Percentiles rank a stretch among this genome's conserved stretches.
phyloP scores from a whole-genome alignment of 1,140 invertebrate genomes.

The Pogonognathellus flavescens region DNA sequence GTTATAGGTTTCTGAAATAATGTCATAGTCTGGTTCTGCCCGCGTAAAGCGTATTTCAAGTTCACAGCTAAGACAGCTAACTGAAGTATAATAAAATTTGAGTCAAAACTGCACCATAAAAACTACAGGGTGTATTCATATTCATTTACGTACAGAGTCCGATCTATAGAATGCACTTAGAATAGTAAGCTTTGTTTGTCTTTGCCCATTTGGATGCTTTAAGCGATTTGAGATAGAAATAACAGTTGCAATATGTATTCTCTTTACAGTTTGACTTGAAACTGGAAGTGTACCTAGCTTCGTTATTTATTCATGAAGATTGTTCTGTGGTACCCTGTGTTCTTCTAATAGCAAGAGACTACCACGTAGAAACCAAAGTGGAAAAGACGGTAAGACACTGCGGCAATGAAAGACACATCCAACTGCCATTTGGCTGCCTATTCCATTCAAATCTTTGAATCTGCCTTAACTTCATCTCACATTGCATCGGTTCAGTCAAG shows the following conservation, averaged over 20 bases:
- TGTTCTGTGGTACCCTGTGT: conserved; percentile 23
- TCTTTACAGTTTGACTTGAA: too few relatives aligned
- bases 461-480: neutral
- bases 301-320: neutral
- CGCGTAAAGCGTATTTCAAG: conserved; percentile 1
- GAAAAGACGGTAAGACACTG: conserved; percentile 33
- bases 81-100: neutral
- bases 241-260: too few relatives aligned
- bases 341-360: neutral
- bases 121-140: conserved; percentile 8
- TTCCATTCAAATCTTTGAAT: neutral
- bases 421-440: conserved; percentile 7
- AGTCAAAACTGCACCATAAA: neutral
- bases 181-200: too few relatives aligned
- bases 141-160: neutral
- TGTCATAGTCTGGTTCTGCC: too few relatives aligned
- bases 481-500: neutral
- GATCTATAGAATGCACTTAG: too few relatives aligned
- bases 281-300: too few relatives aligned
- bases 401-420: conserved; percentile 26
- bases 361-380: conserved; percentile 30
- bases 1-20: neutral
- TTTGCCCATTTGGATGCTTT: too few relatives aligned
- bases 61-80: neutral
- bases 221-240: too few relatives aligned